Evolutionary conservation across 2,888 invertebrate genomes (phyloP).

Genomic region (Acutogordius australiensis): DNA sequence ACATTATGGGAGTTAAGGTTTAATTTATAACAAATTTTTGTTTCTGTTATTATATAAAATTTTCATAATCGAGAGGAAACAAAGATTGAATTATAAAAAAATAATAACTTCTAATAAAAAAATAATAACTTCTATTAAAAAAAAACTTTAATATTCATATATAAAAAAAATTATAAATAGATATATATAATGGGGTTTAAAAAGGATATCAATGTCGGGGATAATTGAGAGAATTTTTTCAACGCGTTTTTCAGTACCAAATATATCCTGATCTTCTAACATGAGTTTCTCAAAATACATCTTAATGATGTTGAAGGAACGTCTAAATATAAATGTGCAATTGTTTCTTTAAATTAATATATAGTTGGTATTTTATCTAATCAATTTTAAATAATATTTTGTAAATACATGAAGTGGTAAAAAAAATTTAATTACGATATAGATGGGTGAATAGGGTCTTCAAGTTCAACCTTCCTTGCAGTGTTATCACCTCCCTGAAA

Average conservation of each 20-base stretch:
- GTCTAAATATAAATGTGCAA: no score
- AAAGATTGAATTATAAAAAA: background rate
- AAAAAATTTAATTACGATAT: constrained; percentile 30
- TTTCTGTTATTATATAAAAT: background rate
- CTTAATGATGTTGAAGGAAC: constrained; percentile 38
- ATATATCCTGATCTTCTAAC: constrained; percentile 50
- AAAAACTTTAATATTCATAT: background rate
- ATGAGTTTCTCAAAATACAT: constrained; percentile 44
- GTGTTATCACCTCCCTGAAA: constrained; percentile 38
- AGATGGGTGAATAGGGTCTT: constrained; percentile 46
- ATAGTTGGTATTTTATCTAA: no score
- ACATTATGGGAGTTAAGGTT: background rate
- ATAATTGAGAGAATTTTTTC: constrained; percentile 41
- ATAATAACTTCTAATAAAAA: no score
- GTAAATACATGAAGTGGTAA: constrained; percentile 1
- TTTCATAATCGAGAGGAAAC: background rate
- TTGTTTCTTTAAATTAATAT: background rate
- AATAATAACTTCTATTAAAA: background rate
- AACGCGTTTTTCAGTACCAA: constrained; percentile 39
- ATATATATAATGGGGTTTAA: background rate
- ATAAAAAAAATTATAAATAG: background rate
- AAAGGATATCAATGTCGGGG: constrained; percentile 32
- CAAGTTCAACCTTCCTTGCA: constrained; percentile 42
- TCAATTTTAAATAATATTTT: no score
- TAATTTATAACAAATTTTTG: background rate